Percentiles rank a stretch among this genome's conserved stretches.
Conservation (phyloP, 23 tunicate genomes). For the Corella eumyota region DNA sequence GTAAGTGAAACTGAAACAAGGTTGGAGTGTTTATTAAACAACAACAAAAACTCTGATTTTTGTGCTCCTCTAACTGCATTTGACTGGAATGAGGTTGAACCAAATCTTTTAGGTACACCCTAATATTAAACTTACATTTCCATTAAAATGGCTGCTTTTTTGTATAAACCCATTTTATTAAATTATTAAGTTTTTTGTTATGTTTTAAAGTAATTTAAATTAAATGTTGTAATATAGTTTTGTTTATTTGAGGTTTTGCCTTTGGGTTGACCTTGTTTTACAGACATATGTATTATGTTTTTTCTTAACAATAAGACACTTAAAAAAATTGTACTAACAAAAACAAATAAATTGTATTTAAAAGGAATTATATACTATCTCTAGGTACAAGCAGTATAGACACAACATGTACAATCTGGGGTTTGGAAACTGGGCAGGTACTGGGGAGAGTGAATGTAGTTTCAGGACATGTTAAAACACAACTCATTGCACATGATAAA, state of each 20-base stretch:
- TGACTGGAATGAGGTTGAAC: constrained; percentile 97
- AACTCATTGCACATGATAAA: constrained; percentile 96
- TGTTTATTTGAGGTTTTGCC: no score
- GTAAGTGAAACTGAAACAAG: constrained; percentile 62
- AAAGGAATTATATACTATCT: no score
- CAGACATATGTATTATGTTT: no score
- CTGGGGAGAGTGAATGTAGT: constrained; percentile 62
- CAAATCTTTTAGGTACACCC: constrained; percentile 65
- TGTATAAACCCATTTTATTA: no score
- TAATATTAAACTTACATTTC: not conserved
- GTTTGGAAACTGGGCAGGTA: constrained; percentile 87
- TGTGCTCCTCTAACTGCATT: constrained; percentile 98
- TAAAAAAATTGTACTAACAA: no score
- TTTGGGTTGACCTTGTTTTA: no score
- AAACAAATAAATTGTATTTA: no score
- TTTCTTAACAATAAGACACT: no score
- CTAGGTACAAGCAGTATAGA: constrained; percentile 88
- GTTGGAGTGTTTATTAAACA: constrained; percentile 82
- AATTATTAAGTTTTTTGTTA: no score
- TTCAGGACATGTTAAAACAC: constrained; percentile 96
- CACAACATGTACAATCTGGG: constrained; percentile 99
- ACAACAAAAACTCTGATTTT: constrained; percentile 92
- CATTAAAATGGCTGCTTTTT: no score
- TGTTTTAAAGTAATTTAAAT: no score
- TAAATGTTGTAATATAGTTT: no score